phyloP scores from a whole-genome alignment of 2,888 invertebrate species.

The Ptychoptera albimana region DNA sequence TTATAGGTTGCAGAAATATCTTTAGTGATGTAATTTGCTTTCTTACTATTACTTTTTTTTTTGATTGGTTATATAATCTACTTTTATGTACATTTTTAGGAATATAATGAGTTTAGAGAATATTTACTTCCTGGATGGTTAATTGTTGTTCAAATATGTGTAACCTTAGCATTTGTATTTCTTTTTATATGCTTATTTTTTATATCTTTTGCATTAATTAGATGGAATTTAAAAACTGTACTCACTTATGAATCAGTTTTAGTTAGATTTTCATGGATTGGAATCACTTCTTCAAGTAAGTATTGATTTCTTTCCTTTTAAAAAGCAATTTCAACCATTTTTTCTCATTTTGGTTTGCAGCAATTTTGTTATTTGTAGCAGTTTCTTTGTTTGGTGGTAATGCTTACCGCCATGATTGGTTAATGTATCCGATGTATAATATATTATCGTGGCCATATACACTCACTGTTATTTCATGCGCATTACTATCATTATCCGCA shows the following conservation, averaged over 20 bases:
- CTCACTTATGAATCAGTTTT: conserved; percentile 72
- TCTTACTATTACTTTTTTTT: not conserved
- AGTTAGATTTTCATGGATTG: conserved; percentile 52
- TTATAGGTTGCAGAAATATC: conserved; percentile 84
- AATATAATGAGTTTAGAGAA: conserved; percentile 79
- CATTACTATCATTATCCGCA: conserved; percentile 47
- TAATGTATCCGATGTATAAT: conserved; percentile 87
- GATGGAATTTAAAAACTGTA: conserved; percentile 63
- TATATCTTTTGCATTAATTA: conserved; percentile 60
- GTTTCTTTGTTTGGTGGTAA: conserved; percentile 78
- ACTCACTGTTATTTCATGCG: conserved; percentile 65
- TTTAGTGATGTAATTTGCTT: conserved; percentile 50
- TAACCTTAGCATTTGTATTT: conserved; percentile 66
- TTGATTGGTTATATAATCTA: not conserved
- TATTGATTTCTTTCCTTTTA: not conserved
- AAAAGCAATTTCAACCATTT: no score
- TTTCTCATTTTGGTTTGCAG: conserved; percentile 33
- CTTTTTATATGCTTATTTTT: conserved; percentile 58
- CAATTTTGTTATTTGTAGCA: conserved; percentile 61
- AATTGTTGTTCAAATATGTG: conserved; percentile 79
- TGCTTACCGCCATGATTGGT: conserved; percentile 80
- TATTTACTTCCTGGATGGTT: conserved; percentile 90
- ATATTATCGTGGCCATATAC: conserved; percentile 90
- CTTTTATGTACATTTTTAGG: conserved; percentile 31
- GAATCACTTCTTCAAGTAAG: conserved; percentile 17